phyloP scores from a whole-genome alignment of 2,113 vertebrate species.

The Zonotrichia leucophrys region DNA sequence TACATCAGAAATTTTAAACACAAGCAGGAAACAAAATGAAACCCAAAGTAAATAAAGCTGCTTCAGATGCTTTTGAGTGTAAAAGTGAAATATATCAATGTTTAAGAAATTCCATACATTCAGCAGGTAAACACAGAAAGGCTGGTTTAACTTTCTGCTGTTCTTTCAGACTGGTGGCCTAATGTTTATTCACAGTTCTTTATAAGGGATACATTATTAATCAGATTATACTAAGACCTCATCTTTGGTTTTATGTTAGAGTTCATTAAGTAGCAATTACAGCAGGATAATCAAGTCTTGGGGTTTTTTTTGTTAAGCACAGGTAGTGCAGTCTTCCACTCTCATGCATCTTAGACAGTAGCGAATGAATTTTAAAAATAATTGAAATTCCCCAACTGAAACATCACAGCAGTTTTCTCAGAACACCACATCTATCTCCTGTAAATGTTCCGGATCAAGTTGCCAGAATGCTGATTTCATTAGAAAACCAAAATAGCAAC shows the following conservation, averaged over 20 bases:
- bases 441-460: not conserved
- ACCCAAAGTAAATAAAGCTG: not conserved
- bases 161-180: not conserved
- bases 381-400: conserved; percentile 37
- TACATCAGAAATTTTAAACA: not conserved
- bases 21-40: not conserved
- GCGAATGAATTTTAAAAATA: conserved; percentile 20
- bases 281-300: not conserved
- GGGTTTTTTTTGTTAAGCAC: not conserved
- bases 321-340: not conserved
- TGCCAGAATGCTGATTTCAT: conserved; percentile 55
- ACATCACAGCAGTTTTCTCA: conserved; percentile 23
- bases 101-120: not conserved
- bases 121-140: not conserved
- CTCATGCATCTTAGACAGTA: not conserved
- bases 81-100: not conserved
- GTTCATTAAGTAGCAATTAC: not conserved
- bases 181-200: conserved; percentile 11
- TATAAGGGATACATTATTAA: conserved; percentile 9
- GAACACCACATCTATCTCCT: not conserved
- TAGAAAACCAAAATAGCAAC: conserved; percentile 37
- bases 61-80: not conserved
- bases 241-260: not conserved
- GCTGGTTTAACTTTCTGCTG: not conserved
- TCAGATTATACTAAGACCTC: not conserved